Evolutionary conservation across 2,113 vertebrate species (phyloP).

Genomic region (Toxostoma redivivum): DNA sequence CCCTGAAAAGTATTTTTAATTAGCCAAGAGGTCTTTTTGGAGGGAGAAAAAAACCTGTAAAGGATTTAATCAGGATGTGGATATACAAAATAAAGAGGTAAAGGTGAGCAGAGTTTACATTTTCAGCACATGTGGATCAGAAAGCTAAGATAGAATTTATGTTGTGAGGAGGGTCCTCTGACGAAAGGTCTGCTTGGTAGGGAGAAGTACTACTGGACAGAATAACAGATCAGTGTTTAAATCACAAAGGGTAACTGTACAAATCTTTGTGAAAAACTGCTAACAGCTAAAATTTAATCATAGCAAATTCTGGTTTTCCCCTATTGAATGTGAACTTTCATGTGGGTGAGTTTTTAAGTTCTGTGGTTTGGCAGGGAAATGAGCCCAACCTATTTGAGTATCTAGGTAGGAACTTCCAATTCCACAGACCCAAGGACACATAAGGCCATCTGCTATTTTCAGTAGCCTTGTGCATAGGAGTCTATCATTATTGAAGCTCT

Average conservation of each 20-base stretch:
- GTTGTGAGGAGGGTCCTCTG: neutral
- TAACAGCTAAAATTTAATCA: neutral
- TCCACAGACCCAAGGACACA: neutral
- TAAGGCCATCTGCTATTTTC: neutral
- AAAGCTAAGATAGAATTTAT: neutral
- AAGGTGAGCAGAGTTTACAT: neutral
- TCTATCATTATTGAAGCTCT: neutral
- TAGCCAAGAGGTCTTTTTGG: neutral
- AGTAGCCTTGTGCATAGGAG: neutral
- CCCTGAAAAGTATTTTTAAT: neutral
- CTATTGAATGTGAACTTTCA: neutral
- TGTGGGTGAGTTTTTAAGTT: rapidly evolving
- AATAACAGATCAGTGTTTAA: neutral
- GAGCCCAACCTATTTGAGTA: neutral
- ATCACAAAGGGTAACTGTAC: neutral
- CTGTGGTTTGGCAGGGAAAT: neutral
- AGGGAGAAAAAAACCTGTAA: neutral
- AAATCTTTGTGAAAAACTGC: neutral
- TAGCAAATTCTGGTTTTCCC: neutral
- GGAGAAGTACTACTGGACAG: neutral
- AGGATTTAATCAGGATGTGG: neutral
- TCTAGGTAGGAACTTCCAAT: neutral
- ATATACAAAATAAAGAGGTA: neutral
- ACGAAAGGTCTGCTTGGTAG: neutral
- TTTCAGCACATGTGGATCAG: neutral